phyloP scores from a whole-genome alignment of 2,888 invertebrate genomes.

The Flexamia atlantica region DNA sequence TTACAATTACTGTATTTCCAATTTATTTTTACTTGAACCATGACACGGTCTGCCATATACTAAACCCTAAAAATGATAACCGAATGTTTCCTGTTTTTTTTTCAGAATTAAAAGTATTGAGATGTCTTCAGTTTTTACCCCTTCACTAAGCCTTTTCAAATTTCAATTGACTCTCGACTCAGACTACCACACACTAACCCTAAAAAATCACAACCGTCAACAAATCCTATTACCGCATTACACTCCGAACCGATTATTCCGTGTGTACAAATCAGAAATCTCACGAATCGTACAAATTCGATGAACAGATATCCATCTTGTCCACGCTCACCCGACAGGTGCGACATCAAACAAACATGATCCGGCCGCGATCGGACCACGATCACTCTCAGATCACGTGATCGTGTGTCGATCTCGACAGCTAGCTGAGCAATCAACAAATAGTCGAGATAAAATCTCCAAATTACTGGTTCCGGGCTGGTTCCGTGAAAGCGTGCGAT shows the following conservation, averaged over 20 bases:
- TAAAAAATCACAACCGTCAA: too few species aligned
- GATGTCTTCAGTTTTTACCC: too few species aligned
- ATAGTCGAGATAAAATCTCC: constrained; percentile 1
- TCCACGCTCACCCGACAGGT: constrained; percentile 3
- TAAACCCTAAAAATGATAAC: too few species aligned
- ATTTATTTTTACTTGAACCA: too few species aligned
- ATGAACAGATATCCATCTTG: background rate
- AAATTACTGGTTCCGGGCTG: constrained; percentile 15
- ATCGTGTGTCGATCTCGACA: background rate
- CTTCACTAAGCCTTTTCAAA: too few species aligned
- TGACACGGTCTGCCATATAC: too few species aligned
- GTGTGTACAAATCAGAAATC: background rate
- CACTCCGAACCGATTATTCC: background rate
- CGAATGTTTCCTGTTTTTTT: too few species aligned
- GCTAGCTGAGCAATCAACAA: background rate
- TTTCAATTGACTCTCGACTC: too few species aligned
- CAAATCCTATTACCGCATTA: background rate
- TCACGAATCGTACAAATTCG: constrained; percentile 7
- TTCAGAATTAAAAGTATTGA: too few species aligned
- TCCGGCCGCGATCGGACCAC: background rate
- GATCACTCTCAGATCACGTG: background rate
- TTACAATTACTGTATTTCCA: too few species aligned
- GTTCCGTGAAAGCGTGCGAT: constrained; percentile 14
- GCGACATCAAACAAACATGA: constrained; percentile 12
- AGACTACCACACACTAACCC: too few species aligned